Evolutionary conservation across 2,888 invertebrate species (phyloP), one percentile per base, ranked within the genome.

Genomic region (Drosophila monieri): DNA sequence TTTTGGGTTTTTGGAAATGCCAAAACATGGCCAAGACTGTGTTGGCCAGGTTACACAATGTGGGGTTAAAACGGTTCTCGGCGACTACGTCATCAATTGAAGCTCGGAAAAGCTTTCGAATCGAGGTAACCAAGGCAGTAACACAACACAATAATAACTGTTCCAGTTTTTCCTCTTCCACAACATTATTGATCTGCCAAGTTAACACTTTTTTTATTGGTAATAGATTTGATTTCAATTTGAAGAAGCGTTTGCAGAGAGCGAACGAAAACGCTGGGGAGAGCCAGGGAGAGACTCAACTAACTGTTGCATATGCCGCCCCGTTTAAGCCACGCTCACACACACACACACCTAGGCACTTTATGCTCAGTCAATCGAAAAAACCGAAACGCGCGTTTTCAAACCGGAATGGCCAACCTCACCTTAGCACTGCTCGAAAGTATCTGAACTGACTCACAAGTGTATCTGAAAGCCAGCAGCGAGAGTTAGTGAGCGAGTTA

Each of bases 21-120:
- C 85, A 85, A 85, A 83, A 74, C 84, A 77, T 78, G 78, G 78
- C 71, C 80, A 85, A 85, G 80, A 76, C 78, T 30, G 41, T 57
- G 57, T 58, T 62, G 53, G 68, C 73, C 61, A 73, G 59, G 78
- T 86, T 85, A 86, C 84, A 83, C 81, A 83, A 83, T 81, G 51
- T 9, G 41, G n/a, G 49, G 44, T 32, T 25, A 54, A 43, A 55
- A 61, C 54, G 54, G 23, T 52, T 52, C 56, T 43, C 39, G 39
- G 52, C 55, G 80, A 85, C 83, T 78, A 83, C 81, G 85, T 85
- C 81, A 85, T 85, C 81, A 85, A 80, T 69, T 52, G 14, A 52
- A 65, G 65, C 55, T 76, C 62, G 59, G 39, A 18, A 68, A 69
- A 69, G 68, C 68, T 69, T 23, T 18, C n/a, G 41, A 30, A 52